Conservation (phyloP, 2,797 vertebrate genomes). For the Craterocephalus amniculus region DNA sequence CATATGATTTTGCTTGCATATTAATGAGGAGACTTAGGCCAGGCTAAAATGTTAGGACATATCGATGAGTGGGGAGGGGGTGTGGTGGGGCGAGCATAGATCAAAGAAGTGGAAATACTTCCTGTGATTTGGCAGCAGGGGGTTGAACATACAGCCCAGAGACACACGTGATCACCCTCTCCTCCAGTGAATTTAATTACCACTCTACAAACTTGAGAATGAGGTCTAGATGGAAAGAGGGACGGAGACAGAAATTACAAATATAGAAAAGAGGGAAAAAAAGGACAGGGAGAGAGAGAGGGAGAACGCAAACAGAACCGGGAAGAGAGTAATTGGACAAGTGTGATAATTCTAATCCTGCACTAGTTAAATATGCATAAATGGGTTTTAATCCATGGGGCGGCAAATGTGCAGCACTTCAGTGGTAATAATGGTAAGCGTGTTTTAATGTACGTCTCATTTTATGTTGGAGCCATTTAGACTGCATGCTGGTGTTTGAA, state of each 20-base stretch:
- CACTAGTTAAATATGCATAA: conserved; percentile 65
- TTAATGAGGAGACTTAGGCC: conserved; percentile 45
- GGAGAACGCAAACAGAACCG: conserved; percentile 54
- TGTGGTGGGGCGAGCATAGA: conserved; percentile 24
- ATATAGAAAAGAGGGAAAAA: conserved; percentile 11
- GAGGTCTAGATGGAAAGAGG: conserved; percentile 23
- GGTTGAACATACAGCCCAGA: conserved; percentile 38
- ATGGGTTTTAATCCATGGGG: conserved; percentile 66
- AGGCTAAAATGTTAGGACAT: conserved; percentile 42
- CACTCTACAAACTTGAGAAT: conserved; percentile 47
- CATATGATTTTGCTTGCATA: conserved; percentile 63
- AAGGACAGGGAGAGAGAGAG: conserved; percentile 5
- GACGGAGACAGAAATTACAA: neutral
- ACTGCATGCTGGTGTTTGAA: conserved; percentile 28
- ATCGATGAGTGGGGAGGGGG: conserved; percentile 35
- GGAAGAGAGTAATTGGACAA: conserved; percentile 61
- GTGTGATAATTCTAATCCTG: conserved; percentile 68
- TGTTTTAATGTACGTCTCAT: conserved; percentile 58
- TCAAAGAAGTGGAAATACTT: conserved; percentile 2
- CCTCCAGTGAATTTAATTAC: conserved; percentile 60
- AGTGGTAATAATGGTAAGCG: conserved; percentile 44
- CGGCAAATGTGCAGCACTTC: conserved; percentile 36
- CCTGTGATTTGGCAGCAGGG: conserved; percentile 36
- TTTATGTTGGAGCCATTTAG: conserved; percentile 42
- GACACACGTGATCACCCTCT: conserved; percentile 45